Evolutionary conservation across 2,113 vertebrate genomes (phyloP).

Genomic region (Sinocyclocheilus anshuiensis): DNA sequence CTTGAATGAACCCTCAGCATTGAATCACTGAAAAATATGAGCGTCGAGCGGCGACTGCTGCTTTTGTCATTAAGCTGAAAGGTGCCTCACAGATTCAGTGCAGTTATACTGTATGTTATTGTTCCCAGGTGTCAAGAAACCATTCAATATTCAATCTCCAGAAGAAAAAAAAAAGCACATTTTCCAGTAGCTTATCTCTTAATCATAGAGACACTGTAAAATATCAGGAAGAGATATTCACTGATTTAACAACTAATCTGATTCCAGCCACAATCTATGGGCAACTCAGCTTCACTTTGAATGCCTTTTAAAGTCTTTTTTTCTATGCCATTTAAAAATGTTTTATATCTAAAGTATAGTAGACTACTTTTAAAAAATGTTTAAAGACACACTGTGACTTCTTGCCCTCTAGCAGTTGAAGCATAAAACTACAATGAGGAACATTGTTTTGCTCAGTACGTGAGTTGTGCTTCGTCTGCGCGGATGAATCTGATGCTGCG

Average conservation of each 20-base stretch:
- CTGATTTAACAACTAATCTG: not conserved
- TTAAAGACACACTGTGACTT: no score
- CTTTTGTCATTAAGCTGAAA: slow-evolving; percentile 59
- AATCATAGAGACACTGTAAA: not conserved
- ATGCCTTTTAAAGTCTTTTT: not conserved
- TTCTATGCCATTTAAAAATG: no score
- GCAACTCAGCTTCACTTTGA: not conserved
- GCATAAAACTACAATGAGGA: no score
- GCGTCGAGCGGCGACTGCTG: slow-evolving; percentile 37
- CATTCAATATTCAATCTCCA: slow-evolving; percentile 35
- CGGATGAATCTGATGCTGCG: no score
- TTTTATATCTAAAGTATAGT: not conserved
- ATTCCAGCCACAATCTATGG: not conserved
- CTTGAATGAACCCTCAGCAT: slow-evolving; percentile 59
- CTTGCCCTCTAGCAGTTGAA: no score
- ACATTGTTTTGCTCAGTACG: no score
- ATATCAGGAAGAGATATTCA: not conserved
- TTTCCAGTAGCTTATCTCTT: slow-evolving; percentile 37
- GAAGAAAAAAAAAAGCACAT: not conserved
- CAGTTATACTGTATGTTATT: slow-evolving; percentile 34
- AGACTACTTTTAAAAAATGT: not conserved
- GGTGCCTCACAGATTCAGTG: slow-evolving; percentile 11
- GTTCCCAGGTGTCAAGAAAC: slow-evolving; percentile 55
- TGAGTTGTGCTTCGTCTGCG: no score
- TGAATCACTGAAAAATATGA: slow-evolving; percentile 53